Base-by-base conservation (phyloP, 2,113 vertebrate genomes). In the Indri indri region DNA sequence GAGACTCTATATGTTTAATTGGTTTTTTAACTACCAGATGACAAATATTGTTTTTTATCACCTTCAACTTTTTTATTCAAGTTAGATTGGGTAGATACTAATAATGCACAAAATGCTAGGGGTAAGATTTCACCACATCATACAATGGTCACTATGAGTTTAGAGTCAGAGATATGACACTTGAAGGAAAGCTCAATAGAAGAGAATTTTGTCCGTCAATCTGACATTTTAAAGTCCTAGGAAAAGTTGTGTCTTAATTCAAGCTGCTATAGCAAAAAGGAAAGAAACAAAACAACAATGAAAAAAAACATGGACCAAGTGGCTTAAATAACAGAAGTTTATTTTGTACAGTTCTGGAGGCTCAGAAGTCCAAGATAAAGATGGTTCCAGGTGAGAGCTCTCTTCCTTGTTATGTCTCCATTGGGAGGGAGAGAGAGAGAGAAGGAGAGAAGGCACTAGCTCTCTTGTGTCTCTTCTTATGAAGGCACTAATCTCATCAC, bases 1-100 rank as follows among this genome's bases (percentile, higher is more conserved):
- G 1, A 8, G 17, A 61, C 6, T 1, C 9, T 52, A 27, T 63
- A 32, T 3, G 25, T 70, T 52, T 25, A 84, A 42, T 68, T 32
- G 1, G 2, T 52, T 1, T 14, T 5, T 16, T 14, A 30, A 17
- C 3, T 68, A 32, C 2, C 30, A 37, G 23, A n/a, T 40, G 8
- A 52, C 12, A 34, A 57, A 80, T 45, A 54, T 5, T 42, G 2
- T 18, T 22, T 73, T 77, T 30, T 61, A 66, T 3, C 9, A 22
- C 47, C 3, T 13, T 65, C 54, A 66, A 47, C 18, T 37, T 96
- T 82, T 81, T 18, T 25, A n/a, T 65, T 87, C 1, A 65, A 71
- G 16, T n/a, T 59, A 30, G 0, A 37, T 4, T 27, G 30, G 2
- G 11, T n/a, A 54, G 2, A 16, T 23, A 59, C 4, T 32, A 90